phyloP scores from a whole-genome alignment of 2,113 vertebrate genomes.

The Aphelocoma coerulescens region DNA sequence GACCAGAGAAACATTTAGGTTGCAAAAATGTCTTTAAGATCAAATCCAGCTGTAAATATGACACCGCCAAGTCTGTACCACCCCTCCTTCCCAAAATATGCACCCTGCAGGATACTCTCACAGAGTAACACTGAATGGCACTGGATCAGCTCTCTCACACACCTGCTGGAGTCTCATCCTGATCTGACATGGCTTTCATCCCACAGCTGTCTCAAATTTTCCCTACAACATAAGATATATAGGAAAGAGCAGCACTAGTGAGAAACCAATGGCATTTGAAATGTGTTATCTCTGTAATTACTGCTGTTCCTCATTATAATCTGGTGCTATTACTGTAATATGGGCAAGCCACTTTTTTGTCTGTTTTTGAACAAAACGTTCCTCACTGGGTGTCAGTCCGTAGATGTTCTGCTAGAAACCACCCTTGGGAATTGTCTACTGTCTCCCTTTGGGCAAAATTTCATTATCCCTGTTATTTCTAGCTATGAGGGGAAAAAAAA shows the following conservation, averaged over 20 bases:
- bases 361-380: not conserved
- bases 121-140: not conserved
- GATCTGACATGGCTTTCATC: not conserved
- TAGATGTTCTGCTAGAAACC: not conserved
- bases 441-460: not conserved
- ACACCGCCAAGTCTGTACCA: not conserved
- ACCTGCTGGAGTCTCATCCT: not conserved
- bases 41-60: not conserved
- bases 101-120: not conserved
- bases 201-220: not conserved
- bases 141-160: not conserved
- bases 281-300: not conserved
- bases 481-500: not conserved
- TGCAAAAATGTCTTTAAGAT: not conserved
- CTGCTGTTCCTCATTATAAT: not conserved
- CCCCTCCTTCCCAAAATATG: not conserved
- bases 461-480: not conserved
- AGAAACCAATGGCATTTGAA: not conserved
- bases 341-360: not conserved
- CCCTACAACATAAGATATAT: not conserved
- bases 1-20: not conserved
- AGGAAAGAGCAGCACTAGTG: not conserved
- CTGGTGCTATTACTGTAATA: not conserved
- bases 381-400: not conserved
- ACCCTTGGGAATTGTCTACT: not conserved